Evolutionary conservation across 2,888 invertebrate genomes (phyloP).

Genomic region (Drosophila recens): DNA sequence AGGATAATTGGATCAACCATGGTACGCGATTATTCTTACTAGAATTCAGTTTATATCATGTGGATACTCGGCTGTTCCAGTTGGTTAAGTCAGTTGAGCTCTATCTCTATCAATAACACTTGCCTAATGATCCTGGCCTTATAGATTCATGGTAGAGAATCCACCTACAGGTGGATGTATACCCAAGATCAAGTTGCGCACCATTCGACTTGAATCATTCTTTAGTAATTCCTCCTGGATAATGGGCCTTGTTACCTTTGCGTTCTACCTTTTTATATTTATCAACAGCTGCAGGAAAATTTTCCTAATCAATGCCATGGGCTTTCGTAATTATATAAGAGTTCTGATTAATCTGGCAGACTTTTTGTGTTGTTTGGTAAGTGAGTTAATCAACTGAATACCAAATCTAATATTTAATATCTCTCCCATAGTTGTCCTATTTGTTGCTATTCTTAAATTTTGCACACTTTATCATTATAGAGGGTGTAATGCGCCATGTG

Average conservation of each 20-base stretch:
- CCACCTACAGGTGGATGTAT: conserved; percentile 24
- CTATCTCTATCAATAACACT: not conserved
- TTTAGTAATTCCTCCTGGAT: not conserved
- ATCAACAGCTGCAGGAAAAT: conserved; percentile 1
- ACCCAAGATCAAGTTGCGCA: not conserved
- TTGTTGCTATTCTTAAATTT: conserved; percentile 19
- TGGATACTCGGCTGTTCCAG: conserved; percentile 26
- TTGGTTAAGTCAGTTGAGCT: conserved; percentile 26
- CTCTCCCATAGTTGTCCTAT: conserved; percentile 16
- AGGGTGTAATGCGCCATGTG: not conserved
- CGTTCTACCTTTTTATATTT: conserved; percentile 7
- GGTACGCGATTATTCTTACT: conserved; percentile 24
- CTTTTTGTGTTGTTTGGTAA: conserved; percentile 21
- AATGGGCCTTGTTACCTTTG: fast-evolving
- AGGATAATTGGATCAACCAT: conserved; percentile 26
- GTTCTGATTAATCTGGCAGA: conserved; percentile 16
- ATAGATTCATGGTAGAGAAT: conserved; percentile 28
- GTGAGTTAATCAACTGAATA: not conserved
- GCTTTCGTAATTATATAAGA: conserved; percentile 16
- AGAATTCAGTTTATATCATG: conserved; percentile 43
- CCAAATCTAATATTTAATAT: not conserved
- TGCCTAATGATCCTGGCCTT: too few species aligned
- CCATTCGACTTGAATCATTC: conserved; percentile 17
- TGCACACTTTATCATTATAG: conserved; percentile 11
- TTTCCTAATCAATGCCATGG: not conserved